Evolutionary conservation across 2,888 invertebrate genomes (phyloP), one percentile per base, ranked within the genome.

Genomic region (Yponomeuta malinellus): DNA sequence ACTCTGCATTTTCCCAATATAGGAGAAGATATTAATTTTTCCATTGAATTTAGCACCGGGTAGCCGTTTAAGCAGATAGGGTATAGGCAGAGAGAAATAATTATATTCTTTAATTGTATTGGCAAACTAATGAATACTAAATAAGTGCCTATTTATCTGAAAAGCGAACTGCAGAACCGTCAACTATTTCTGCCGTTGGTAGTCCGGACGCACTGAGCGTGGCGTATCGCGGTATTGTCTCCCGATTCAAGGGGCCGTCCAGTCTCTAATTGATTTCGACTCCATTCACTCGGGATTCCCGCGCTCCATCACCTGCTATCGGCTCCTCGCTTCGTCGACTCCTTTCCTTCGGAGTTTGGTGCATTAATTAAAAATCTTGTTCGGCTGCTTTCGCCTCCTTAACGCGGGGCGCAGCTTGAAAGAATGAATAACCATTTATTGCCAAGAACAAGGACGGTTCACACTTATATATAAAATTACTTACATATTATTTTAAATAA

Each of bases 221-320:
- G 69, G 10, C 59, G 43, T 43, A 33, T 68, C 70, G 63, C 23
- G 52, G 71, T 48, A 71, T 71, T 71, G 71, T 71, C 71, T 71
- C 68, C 63, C 43, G 68, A 59, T 63, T 63, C 63, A 31, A 37
- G 63, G 70, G 37, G 63, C 63, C 71, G 23, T 66, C 43, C 70
- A 52, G 33, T 48, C 23, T 59, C 71, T 71, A 71, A 71, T 71
- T 71, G 71, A 71, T 71, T 63, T 63, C 48, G 63, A 63, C 48
- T 68, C 64, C 43, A 71, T 71, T 68, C 43, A 63, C 33, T 59
- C 43, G 48, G 52, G 59, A 69, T 69, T 48, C 68, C 68, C 10
- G n/a, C 68, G 52, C 15, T 67, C 33, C 15, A 15, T 37, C 29
- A 64, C 29, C 23, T 64, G 64, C 52, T 59, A 15, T 59, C 52